Conservation (phyloP, 1,140 invertebrate species). For the Ptiloglossa arizonensis region DNA sequence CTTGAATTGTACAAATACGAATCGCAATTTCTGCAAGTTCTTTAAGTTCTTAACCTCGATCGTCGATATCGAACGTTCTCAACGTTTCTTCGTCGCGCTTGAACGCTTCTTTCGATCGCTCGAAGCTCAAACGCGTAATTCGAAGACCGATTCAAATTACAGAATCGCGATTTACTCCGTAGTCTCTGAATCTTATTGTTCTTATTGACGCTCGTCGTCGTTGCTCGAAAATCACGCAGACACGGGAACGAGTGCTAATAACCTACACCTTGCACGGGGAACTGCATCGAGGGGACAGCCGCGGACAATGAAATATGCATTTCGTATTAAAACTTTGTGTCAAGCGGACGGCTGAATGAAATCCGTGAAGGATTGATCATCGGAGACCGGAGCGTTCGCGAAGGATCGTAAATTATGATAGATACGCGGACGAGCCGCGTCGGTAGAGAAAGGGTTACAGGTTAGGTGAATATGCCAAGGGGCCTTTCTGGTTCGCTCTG, state of each 20-base stretch:
- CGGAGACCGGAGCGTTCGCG: constrained; percentile 13
- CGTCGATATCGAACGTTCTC: neutral
- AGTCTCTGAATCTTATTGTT: neutral
- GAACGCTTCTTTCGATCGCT: neutral
- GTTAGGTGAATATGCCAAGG: constrained; percentile 73
- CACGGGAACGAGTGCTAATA: neutral
- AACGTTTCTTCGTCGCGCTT: neutral
- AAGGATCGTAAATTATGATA: constrained; percentile 60
- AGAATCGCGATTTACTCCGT: neutral
- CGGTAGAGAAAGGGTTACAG: constrained; percentile 52
- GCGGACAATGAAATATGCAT: constrained; percentile 33
- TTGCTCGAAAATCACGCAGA: neutral
- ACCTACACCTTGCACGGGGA: neutral
- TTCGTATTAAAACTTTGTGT: constrained; percentile 44
- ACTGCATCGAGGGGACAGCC: constrained; percentile 18
- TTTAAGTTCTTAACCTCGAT: no score
- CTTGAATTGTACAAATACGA: no score
- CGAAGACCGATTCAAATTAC: neutral
- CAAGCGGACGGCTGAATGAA: constrained; percentile 21
- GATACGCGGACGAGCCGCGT: constrained; percentile 50
- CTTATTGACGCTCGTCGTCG: no score
- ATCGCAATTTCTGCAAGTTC: no score
- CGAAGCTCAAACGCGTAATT: neutral
- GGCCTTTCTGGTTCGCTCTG: constrained; percentile 75
- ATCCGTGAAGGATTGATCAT: constrained; percentile 46